Base-by-base conservation (phyloP, 92 coral and sea anemone genomes). In the Muricea muricata region DNA sequence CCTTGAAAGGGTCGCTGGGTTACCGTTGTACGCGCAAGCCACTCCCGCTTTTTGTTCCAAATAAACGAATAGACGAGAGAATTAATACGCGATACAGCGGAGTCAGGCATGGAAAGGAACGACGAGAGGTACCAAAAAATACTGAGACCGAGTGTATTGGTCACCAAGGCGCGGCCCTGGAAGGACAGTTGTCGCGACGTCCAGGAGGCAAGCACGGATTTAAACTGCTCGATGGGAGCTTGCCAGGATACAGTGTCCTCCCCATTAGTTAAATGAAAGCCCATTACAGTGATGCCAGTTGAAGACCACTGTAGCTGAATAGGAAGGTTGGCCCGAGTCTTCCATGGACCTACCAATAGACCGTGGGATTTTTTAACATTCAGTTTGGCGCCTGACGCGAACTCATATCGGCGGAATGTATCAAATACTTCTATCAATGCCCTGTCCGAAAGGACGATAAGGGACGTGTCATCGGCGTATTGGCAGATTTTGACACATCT, bases 111-210 rank as follows among this genome's bases (percentile, higher is more conserved):
- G 55, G 3, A 31, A 0, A 48, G 20, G 8, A 89, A 29, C 0
- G 90, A 57, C 0, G 88, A 84, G 0, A 82, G 73, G 35, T 89
- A 85, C 93, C 87, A 86, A 0, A 89, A 65, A 1, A 45, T 56
- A 18, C 75, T 72, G 0, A 86, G 71, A 6, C 72, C 87, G 0
- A 86, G 77, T 0, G 80, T 83, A 33, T 86, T 86, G 13, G 77
- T n/a, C 0, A 90, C 47, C 0, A 86, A 50, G 11, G 12, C 31
- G 4, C 14, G 65, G 0, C 86, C 88, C 0, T 4, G 20, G 20
- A 78, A 42, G 1, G 88, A 88, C 0, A 78, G 37, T 13, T 25
- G 10, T 4, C 72, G 80, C n/a, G 37, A 34, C 0, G 48, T 33
- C 89, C 85, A 88, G 0, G 89, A 61, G 3, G 46, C 5, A 0